These are phyloP conservation scores for Chlorodrepanis virens DNA, from an alignment of 2,113 vertebrate genomes.

Conservation along the genomic window DNA sequence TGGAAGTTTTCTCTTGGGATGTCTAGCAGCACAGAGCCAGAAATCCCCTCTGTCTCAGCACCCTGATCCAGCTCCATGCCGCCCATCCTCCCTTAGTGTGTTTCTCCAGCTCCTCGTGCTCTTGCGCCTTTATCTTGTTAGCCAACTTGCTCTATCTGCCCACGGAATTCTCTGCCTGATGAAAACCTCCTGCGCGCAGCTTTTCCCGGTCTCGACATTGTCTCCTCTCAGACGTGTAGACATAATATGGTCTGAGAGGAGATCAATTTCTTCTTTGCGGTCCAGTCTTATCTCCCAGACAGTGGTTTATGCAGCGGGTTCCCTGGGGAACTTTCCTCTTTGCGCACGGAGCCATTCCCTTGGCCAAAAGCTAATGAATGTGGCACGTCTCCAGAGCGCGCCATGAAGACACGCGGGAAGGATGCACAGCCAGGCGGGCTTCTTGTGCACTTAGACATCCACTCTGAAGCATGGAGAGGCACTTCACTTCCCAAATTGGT, in stretches of 20 bases:
- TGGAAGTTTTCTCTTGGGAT: neutral
- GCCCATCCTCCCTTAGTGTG: neutral
- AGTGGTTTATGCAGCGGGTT: slow-evolving; percentile 31
- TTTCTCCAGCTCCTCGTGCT: neutral
- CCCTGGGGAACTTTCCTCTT: slow-evolving; percentile 53
- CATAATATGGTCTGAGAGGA: slow-evolving; percentile 63
- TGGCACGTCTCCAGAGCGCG: neutral
- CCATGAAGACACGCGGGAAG: neutral
- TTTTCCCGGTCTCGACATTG: slow-evolving; percentile 39
- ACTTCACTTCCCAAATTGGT: neutral
- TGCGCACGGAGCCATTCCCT: neutral
- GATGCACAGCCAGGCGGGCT: neutral
- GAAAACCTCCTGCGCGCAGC: slow-evolving; percentile 28
- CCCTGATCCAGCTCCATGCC: neutral
- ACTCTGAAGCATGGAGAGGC: neutral
- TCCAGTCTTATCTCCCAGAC: slow-evolving; percentile 61
- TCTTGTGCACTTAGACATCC: neutral
- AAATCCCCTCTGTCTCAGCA: neutral
- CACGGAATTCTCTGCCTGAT: slow-evolving; percentile 62
- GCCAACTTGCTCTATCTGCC: slow-evolving; percentile 54
- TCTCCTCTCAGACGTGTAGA: slow-evolving; percentile 50
- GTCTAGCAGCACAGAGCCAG: neutral
- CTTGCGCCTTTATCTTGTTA: neutral
- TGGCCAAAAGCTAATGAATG: slow-evolving; percentile 49
- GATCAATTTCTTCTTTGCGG: slow-evolving; percentile 56